Conservation (phyloP, 2,888 invertebrate species). For the Orthosia gothica region DNA sequence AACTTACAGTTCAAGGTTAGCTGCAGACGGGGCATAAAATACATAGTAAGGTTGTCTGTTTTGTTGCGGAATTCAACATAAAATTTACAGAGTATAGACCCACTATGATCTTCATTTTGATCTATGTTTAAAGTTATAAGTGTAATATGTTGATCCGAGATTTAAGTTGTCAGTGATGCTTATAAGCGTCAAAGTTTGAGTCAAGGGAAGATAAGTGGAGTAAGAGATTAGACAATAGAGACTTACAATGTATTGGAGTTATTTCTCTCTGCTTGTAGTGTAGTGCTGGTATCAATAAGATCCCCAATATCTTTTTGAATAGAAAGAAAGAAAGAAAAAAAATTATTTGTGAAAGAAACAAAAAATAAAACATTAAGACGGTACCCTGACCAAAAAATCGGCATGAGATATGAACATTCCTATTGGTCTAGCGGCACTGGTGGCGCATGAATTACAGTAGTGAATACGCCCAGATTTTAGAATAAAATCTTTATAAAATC, state of each 20-base stretch:
- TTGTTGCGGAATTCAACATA: not conserved
- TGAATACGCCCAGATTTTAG: too few relatives aligned
- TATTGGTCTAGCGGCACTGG: too few relatives aligned
- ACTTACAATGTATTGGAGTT: slow-evolving; percentile 6
- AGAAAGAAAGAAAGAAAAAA: too few relatives aligned
- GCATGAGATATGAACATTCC: too few relatives aligned
- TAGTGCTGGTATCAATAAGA: not conserved
- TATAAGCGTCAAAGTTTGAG: slow-evolving; percentile 11
- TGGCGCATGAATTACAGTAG: too few relatives aligned
- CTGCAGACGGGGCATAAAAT: too few relatives aligned
- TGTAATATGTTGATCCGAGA: slow-evolving; percentile 4
- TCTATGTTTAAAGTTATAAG: slow-evolving; percentile 10
- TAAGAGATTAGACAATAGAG: not conserved
- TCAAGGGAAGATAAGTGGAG: not conserved
- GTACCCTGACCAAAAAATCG: too few relatives aligned
- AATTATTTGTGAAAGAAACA: too few relatives aligned
- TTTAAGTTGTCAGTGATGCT: not conserved
- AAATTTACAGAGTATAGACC: not conserved
- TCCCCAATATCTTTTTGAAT: too few relatives aligned
- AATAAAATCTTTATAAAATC: too few relatives aligned
- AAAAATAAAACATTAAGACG: too few relatives aligned
- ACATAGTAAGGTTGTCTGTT: not conserved
- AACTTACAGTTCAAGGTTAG: too few relatives aligned
- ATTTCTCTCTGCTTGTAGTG: slow-evolving; percentile 8
- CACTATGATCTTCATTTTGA: slow-evolving; percentile 28